These are phyloP conservation scores for Ametastegia equiseti DNA, from an alignment of 2,888 invertebrate species.

Conservation along the genomic window DNA sequence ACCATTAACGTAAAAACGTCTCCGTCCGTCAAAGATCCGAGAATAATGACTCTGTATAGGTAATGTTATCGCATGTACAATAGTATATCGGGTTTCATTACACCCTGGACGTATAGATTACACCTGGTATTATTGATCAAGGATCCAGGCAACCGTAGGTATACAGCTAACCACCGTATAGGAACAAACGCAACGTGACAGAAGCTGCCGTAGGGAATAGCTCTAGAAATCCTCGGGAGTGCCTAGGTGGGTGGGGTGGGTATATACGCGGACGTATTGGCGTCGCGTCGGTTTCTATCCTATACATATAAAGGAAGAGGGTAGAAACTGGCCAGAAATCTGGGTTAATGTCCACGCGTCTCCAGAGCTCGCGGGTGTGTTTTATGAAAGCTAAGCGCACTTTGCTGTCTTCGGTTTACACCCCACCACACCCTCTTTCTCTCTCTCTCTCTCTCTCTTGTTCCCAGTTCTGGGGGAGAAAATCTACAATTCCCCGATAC, in stretches of 20 bases:
- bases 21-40: neutral
- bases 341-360: constrained; percentile 24
- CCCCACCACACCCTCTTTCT: neutral
- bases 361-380: neutral
- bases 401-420: neutral
- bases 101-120: neutral
- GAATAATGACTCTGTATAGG: neutral
- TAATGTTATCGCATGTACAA: neutral
- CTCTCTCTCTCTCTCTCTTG: neutral
- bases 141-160: neutral
- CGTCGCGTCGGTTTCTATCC: constrained; percentile 23
- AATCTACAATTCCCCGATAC: no score
- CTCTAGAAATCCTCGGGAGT: neutral
- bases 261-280: constrained; percentile 20
- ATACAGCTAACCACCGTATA: neutral
- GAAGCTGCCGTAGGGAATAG: neutral
- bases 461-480: neutral
- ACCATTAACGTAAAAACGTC: neutral
- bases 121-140: neutral
- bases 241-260: neutral
- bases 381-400: constrained; percentile 15
- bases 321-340: constrained; percentile 15
- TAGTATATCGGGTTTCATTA: neutral
- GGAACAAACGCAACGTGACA: constrained; percentile 21
- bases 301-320: neutral